Evolutionary conservation across 2,113 vertebrate genomes (phyloP), one percentile per base, ranked within the genome.

Genomic region (Toxotes chatareus): DNA sequence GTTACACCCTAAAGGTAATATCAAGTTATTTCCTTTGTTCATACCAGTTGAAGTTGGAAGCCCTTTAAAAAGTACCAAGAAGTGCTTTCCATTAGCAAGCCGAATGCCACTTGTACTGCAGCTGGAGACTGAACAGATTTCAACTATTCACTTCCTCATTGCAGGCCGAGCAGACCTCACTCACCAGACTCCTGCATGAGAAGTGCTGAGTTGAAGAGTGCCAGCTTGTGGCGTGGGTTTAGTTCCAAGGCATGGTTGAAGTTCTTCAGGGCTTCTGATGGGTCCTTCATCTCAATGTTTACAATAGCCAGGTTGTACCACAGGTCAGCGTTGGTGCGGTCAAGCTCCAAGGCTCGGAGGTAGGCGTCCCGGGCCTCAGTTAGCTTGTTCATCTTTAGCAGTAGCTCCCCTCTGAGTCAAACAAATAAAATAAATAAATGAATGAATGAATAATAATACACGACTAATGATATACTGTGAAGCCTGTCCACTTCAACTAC

Each of bases 281-380:
- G 96, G 88, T 99, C 97, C 93, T 99, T 99, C 95, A 99, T 96
- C 92, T 99, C 98, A 55, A 99, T 99, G 87, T 97, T 96, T 89
- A 99, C 98, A 67, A 99, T 99, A 17, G 98, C 98, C 90, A 99
- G 91, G 90, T 99, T 99, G 94, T 99, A 99, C 98, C 98, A 99
- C 73, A 99, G 95, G 87, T 99, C 98, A 46, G 98, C 97, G 66
- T 99, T 99, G 85, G 91, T 95, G 85, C 92, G 94, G 90, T 99
- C 98, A 56, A 99, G 94, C 61, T 99, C 98, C 53, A 99, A 60
- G 11, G 98, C 98, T 80, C 95, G 94, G 40, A 98, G 93, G 87
- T 99, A 99, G 23, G 98, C 97, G 63, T 99, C 98, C 42, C 97
- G 97, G 14, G 98, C 98, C 92, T 99, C 97, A 5, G 95, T 93